These are phyloP conservation scores for Gibbula magus DNA, from an alignment of 2,888 invertebrate species.

Conservation along the genomic window DNA sequence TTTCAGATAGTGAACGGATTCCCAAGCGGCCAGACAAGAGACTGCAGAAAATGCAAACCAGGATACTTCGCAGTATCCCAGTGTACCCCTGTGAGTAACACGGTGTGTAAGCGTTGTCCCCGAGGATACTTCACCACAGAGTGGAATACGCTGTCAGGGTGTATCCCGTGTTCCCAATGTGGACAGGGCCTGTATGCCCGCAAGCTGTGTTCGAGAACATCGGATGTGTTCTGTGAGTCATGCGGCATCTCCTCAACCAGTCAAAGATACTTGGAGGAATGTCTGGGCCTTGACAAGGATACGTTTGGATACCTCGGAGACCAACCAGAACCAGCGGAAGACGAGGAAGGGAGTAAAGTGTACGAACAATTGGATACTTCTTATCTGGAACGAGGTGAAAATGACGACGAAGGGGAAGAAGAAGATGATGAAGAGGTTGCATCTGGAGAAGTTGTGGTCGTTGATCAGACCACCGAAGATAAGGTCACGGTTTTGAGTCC, in stretches of 20 bases:
- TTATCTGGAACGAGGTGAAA: neutral
- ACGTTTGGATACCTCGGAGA: neutral
- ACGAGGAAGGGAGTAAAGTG: neutral
- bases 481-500: neutral
- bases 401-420: neutral
- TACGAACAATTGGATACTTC: neutral
- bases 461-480: neutral
- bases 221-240: slow-evolving; percentile 27
- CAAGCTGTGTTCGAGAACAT: slow-evolving; percentile 8
- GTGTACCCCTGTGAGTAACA: slow-evolving; percentile 45
- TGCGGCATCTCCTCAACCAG: neutral
- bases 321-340: neutral
- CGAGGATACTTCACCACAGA: slow-evolving; percentile 28
- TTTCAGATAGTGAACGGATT: neutral
- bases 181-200: slow-evolving; percentile 9
- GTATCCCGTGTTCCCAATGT: slow-evolving; percentile 31
- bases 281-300: neutral
- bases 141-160: slow-evolving; percentile 28
- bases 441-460: neutral
- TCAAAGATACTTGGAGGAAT: neutral
- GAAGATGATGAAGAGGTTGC: neutral
- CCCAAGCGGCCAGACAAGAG: neutral
- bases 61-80: slow-evolving; percentile 42
- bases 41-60: slow-evolving; percentile 46
- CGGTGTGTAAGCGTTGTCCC: slow-evolving; percentile 49